Conservation (phyloP, 2,797 vertebrate species). For the Nyctibius grandis region DNA sequence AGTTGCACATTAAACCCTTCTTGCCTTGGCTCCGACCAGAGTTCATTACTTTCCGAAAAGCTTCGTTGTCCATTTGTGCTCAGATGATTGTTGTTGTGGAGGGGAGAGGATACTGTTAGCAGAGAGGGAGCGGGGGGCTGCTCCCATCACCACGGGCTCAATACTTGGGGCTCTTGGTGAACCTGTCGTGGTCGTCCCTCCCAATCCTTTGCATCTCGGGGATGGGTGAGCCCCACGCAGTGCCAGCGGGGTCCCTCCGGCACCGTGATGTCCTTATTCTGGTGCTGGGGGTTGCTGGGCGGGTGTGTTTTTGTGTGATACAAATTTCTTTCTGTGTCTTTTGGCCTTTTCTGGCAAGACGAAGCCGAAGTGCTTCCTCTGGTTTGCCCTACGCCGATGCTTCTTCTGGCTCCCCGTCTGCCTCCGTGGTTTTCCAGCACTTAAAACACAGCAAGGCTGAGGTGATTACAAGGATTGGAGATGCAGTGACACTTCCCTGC, state of each 20-base stretch:
- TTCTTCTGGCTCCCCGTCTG: not conserved
- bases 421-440: slow-evolving; percentile 28
- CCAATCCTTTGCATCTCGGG: not conserved
- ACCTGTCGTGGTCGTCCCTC: not conserved
- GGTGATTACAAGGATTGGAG: slow-evolving; percentile 76
- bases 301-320: not conserved
- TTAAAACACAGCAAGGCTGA: slow-evolving; percentile 66
- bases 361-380: not conserved
- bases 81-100: slow-evolving; percentile 71
- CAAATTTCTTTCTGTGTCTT: not conserved
- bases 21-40: slow-evolving; percentile 61
- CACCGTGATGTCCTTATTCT: fast-evolving
- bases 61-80: slow-evolving; percentile 72
- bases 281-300: not conserved
- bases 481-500: slow-evolving; percentile 74
- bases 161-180: not conserved
- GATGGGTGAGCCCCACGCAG: fast-evolving
- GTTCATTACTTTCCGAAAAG: slow-evolving; percentile 79
- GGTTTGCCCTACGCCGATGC: not conserved
- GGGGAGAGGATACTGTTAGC: slow-evolving; percentile 63
- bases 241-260: not conserved
- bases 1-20: slow-evolving; percentile 66
- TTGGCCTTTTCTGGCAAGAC: not conserved
- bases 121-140: not conserved
- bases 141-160: not conserved